Evolutionary conservation across 2,888 invertebrate species (phyloP).

Genomic region (Lepidochrysops patricia): DNA sequence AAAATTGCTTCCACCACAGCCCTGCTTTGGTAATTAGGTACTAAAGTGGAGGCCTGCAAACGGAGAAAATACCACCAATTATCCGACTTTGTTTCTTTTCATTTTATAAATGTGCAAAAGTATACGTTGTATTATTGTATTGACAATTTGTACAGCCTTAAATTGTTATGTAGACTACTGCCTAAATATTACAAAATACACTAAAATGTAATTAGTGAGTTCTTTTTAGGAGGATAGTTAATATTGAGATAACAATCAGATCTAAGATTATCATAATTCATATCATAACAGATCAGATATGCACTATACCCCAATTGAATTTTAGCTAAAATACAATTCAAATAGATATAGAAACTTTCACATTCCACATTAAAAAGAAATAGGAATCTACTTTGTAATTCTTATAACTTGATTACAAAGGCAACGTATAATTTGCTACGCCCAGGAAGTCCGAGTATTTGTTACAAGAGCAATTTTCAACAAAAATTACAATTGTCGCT

Average conservation of each 20-base stretch:
- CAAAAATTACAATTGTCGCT: not conserved
- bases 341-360: no score
- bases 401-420: not conserved
- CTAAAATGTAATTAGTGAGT: no score
- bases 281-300: no score
- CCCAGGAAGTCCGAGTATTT: not conserved
- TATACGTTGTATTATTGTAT: not conserved
- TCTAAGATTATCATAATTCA: no score
- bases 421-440: not conserved
- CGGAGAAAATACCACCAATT: not conserved
- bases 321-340: no score
- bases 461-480: not conserved
- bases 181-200: no score
- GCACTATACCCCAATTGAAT: no score
- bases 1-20: slow-evolving; percentile 31
- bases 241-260: no score
- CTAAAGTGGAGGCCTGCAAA: slow-evolving; percentile 1
- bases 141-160: no score
- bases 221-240: no score
- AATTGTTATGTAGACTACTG: no score
- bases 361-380: not conserved
- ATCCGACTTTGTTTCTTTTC: not conserved
- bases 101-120: not conserved
- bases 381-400: no score
- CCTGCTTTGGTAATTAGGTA: slow-evolving; percentile 16